phyloP scores from a whole-genome alignment of 2,888 invertebrate species.

The Diplolepis rosae region DNA sequence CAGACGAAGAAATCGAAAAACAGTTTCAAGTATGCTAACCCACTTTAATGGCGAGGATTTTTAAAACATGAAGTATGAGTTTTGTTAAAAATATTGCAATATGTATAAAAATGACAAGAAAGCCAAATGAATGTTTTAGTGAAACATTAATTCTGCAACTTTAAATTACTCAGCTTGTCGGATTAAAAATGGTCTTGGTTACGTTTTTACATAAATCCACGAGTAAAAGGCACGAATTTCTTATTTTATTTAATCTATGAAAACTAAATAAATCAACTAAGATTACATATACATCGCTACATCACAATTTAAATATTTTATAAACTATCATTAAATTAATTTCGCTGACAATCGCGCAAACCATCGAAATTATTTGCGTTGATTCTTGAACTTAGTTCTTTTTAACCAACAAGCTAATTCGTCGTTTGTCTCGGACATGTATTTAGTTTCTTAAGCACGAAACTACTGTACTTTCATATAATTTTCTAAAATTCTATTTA shows the following conservation, averaged over 20 bases:
- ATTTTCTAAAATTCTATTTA: not conserved
- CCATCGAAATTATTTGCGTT: not conserved
- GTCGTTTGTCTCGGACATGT: not conserved
- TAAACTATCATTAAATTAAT: not conserved
- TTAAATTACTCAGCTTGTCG: too few relatives aligned
- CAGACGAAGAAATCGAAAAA: too few relatives aligned
- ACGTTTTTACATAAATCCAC: conserved; percentile 47
- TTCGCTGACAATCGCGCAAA: not conserved
- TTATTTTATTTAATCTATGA: not conserved
- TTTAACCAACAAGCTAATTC: not conserved
- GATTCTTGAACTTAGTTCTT: not conserved
- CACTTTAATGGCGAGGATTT: too few relatives aligned
- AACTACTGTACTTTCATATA: not conserved
- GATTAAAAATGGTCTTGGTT: too few relatives aligned
- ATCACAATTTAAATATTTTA: not conserved
- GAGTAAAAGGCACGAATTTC: conserved; percentile 32
- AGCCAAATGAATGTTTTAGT: too few relatives aligned
- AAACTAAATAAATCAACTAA: not conserved
- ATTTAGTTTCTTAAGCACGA: not conserved
- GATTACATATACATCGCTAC: not conserved
- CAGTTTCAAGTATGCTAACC: too few relatives aligned
- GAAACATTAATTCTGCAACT: too few relatives aligned
- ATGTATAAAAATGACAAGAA: too few relatives aligned
- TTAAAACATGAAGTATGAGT: too few relatives aligned
- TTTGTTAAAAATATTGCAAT: too few relatives aligned